A percentile compares a stretch with the other conserved stretches of the same genome.
Evolutionary conservation across 2,888 invertebrate genomes (phyloP).

Genomic region (Clepsis dumicolana): DNA sequence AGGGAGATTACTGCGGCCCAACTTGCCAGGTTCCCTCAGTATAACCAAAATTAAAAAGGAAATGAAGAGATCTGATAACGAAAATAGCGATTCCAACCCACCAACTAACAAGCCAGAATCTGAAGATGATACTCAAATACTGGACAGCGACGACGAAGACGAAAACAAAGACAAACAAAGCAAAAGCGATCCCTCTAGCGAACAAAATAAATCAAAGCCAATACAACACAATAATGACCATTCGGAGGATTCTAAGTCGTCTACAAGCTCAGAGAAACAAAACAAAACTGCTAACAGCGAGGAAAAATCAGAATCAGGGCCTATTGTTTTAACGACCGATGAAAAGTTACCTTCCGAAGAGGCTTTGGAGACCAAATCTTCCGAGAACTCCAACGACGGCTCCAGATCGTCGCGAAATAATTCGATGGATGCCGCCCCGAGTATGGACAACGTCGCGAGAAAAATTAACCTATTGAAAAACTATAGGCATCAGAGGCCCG

Average conservation of each 20-base stretch:
- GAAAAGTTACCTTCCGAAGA: conserved; percentile 78
- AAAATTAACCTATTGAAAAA: conserved; percentile 81
- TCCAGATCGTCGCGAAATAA: conserved; percentile 48
- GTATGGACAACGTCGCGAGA: conserved; percentile 62
- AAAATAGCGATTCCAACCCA: conserved; percentile 56
- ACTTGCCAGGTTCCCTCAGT: conserved; percentile 75
- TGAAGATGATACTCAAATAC: conserved; percentile 75
- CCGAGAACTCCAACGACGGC: conserved; percentile 55
- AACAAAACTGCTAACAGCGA: conserved; percentile 50
- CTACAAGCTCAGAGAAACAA: conserved; percentile 47
- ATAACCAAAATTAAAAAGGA: conserved; percentile 77
- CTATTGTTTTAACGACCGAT: conserved; percentile 75
- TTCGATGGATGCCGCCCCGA: conserved; percentile 39
- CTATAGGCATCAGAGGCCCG: conserved; percentile 79
- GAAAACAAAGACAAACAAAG: conserved; percentile 47
- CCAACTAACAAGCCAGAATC: conserved; percentile 61
- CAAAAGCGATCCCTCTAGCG: conserved; percentile 50
- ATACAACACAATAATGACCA: conserved; percentile 42
- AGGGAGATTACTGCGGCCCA: conserved; percentile 68
- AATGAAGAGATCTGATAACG: conserved; percentile 60
- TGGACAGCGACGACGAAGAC: conserved; percentile 78
- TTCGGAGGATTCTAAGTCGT: conserved; percentile 48
- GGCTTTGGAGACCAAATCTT: conserved; percentile 64
- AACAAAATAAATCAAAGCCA: conserved; percentile 45
- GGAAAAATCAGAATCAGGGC: conserved; percentile 51